Conservation (phyloP, 2,113 vertebrate genomes). For the Vulpes lagopus region DNA sequence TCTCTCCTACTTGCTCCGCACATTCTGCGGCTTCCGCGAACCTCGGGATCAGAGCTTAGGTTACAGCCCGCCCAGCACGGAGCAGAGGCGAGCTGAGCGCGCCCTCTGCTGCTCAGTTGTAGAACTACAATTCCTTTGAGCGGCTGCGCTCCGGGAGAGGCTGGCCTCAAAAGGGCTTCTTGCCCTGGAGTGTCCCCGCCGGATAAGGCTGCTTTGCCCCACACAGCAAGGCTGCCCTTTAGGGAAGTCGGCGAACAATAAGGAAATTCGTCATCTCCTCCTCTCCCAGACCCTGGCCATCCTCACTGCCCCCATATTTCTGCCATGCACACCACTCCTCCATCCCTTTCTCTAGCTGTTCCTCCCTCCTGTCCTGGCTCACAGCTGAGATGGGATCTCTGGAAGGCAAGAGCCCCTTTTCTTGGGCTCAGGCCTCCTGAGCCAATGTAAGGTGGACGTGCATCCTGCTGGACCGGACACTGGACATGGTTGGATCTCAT, state of each 20-base stretch:
- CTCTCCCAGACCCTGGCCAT: neutral
- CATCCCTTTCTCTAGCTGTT: neutral
- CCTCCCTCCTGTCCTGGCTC: neutral
- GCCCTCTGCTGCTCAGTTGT: constrained; percentile 23
- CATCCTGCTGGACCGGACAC: neutral
- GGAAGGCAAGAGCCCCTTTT: neutral
- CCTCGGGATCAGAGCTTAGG: neutral
- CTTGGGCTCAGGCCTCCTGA: neutral
- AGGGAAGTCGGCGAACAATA: neutral
- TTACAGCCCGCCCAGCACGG: rapidly evolving
- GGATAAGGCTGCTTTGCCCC: neutral
- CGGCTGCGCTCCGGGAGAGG: rapidly evolving
- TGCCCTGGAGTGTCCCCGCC: neutral
- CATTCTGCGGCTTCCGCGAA: neutral
- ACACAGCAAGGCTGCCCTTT: neutral
- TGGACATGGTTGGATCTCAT: neutral
- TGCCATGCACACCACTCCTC: neutral
- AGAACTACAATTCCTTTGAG: neutral
- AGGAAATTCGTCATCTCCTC: neutral
- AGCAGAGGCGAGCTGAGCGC: neutral
- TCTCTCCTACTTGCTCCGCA: neutral
- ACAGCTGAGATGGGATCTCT: too few species aligned
- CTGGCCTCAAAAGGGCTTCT: neutral
- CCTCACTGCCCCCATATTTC: neutral
- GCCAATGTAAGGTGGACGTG: neutral